Evolutionary conservation across 2,888 invertebrate species (phyloP).

Genomic region (Napeogenes inachia): DNA sequence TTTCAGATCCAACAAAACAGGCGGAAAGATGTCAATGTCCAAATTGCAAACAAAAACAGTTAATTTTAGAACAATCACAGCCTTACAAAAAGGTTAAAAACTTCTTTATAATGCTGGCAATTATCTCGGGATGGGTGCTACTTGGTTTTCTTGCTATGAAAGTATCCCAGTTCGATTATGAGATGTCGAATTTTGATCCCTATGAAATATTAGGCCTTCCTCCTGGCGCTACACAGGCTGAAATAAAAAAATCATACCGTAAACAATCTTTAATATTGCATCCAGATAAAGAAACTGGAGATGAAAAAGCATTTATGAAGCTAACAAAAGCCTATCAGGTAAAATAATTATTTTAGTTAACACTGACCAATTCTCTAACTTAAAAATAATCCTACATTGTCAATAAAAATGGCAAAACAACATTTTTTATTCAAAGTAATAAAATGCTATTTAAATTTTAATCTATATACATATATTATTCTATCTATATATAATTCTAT

Average conservation of each 20-base stretch:
- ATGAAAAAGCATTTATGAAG: constrained; percentile 98
- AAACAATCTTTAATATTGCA: constrained; percentile 95
- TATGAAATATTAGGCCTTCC: constrained; percentile 96
- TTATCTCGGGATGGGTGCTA: constrained; percentile 89
- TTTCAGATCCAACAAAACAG: constrained; percentile 85
- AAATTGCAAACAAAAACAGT: constrained; percentile 90
- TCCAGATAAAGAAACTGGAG: constrained; percentile 98
- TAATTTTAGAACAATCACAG: constrained; percentile 88
- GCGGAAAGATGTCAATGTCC: constrained; percentile 92
- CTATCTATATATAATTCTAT: constrained; percentile 6
- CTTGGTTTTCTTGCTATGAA: constrained; percentile 90
- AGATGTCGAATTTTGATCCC: constrained; percentile 99
- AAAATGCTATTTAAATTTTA: too few relatives aligned
- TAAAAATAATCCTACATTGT: too few relatives aligned
- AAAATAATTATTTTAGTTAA: constrained; percentile 26
- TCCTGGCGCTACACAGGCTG: constrained; percentile 88
- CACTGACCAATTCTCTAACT: too few relatives aligned
- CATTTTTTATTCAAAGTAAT: too few relatives aligned
- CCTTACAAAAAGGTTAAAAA: constrained; percentile 92
- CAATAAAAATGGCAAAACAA: too few relatives aligned
- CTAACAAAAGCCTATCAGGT: constrained; percentile 95
- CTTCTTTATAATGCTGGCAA: constrained; percentile 85
- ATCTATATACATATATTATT: constrained; percentile 10
- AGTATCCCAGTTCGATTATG: constrained; percentile 97
- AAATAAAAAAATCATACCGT: constrained; percentile 97